phyloP scores from a whole-genome alignment of 1,140 invertebrate genomes.

The Harlomillsia oculata region DNA sequence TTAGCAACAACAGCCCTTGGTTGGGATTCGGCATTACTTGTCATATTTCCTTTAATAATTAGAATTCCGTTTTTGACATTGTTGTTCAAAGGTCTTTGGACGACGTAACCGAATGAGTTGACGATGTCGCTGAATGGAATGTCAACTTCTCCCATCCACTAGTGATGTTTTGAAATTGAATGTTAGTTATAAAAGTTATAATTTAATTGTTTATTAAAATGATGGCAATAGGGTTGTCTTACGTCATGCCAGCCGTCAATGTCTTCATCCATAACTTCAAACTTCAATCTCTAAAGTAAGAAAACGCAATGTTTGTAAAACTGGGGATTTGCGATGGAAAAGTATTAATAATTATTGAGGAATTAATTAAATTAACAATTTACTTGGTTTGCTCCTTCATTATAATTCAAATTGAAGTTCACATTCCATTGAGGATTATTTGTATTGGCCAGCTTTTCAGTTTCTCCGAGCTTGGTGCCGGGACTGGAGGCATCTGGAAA shows the following conservation, averaged over 20 bases:
- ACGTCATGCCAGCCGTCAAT: constrained; percentile 1
- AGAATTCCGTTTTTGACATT: neutral
- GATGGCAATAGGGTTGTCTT: neutral
- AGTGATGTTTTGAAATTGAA: neutral
- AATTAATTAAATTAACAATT: neutral
- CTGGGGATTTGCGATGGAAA: neutral
- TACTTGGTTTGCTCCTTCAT: constrained; percentile 1
- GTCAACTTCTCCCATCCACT: neutral
- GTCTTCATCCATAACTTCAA: constrained; percentile 1
- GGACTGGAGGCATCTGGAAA: neutral
- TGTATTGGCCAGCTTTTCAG: neutral
- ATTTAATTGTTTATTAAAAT: neutral
- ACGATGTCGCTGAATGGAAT: neutral
- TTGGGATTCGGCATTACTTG: too few species aligned
- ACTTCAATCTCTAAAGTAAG: neutral
- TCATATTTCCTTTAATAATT: too few species aligned
- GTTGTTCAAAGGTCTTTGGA: neutral
- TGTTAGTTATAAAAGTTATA: neutral
- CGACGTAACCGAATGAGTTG: neutral
- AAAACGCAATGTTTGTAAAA: neutral
- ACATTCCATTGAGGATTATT: constrained; percentile 7
- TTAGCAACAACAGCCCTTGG: too few species aligned
- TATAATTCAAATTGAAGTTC: neutral
- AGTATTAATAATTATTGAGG: neutral
- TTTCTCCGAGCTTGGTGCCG: neutral